Evolutionary conservation across 2,888 invertebrate genomes (phyloP).

Genomic region (Epinotia bilunana): DNA sequence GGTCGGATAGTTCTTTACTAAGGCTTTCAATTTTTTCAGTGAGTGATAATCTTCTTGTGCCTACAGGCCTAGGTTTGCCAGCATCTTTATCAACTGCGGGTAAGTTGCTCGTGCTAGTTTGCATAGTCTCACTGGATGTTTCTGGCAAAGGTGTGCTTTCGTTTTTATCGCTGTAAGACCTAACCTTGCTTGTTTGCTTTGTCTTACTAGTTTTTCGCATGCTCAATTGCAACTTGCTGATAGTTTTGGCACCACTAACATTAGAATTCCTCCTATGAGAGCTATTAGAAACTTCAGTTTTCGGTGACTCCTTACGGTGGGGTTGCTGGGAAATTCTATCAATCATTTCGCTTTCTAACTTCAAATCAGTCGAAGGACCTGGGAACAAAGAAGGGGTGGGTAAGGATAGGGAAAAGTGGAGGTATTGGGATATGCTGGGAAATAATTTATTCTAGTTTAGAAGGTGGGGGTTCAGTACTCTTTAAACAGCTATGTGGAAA

Average conservation of each 20-base stretch:
- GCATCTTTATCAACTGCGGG: neutral
- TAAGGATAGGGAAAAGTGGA: constrained; percentile 21
- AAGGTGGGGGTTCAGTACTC: neutral
- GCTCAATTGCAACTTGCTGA: constrained; percentile 6
- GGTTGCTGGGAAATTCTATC: neutral
- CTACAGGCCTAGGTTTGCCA: neutral
- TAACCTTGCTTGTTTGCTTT: neutral
- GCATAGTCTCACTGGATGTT: neutral
- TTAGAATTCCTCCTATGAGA: neutral
- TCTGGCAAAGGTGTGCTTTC: neutral
- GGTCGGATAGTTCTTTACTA: neutral
- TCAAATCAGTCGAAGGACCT: constrained; percentile 28
- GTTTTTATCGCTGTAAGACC: neutral
- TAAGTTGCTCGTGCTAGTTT: constrained; percentile 1
- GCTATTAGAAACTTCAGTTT: neutral
- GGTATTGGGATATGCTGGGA: neutral
- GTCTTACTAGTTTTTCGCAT: constrained; percentile 2
- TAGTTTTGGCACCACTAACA: constrained; percentile 10
- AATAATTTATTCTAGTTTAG: neutral
- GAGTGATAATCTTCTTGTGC: neutral
- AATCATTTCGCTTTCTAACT: neutral
- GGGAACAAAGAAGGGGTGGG: constrained; percentile 37
- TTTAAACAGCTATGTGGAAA: too few relatives aligned
- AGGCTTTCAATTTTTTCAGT: neutral
- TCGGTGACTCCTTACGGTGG: neutral